phyloP scores from a whole-genome alignment of 2,113 vertebrate species.

The Cnemophilus loriae region DNA sequence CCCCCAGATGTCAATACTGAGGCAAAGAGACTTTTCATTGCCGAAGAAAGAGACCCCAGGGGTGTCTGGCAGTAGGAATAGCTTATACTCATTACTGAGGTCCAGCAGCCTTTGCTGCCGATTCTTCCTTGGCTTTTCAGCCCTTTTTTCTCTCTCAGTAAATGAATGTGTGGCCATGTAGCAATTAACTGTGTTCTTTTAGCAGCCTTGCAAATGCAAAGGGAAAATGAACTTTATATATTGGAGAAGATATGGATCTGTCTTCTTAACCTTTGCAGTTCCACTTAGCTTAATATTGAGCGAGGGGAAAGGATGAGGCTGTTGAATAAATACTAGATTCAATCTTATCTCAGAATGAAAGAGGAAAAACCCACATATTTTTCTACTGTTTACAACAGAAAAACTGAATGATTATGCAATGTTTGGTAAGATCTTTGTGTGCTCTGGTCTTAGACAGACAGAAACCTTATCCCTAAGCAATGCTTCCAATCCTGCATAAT shows the following conservation, averaged over 20 bases:
- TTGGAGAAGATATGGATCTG: background rate
- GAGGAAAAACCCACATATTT: accelerated
- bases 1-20: background rate
- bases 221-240: background rate
- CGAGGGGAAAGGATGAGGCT: background rate
- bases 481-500: background rate
- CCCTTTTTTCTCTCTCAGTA: background rate
- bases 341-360: background rate
- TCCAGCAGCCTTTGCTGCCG: background rate
- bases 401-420: background rate
- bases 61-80: background rate
- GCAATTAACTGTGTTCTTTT: conserved; percentile 41
- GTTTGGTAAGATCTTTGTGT: background rate
- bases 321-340: background rate
- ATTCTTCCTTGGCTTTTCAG: conserved; percentile 14
- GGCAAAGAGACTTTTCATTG: background rate
- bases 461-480: background rate
- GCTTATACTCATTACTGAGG: background rate
- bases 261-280: background rate
- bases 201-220: conserved; percentile 18
- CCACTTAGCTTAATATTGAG: background rate
- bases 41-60: background rate
- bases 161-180: background rate
- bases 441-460: background rate
- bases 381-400: background rate